Conservation (phyloP, 2,113 vertebrate genomes). For the Anseranas semipalmata region DNA sequence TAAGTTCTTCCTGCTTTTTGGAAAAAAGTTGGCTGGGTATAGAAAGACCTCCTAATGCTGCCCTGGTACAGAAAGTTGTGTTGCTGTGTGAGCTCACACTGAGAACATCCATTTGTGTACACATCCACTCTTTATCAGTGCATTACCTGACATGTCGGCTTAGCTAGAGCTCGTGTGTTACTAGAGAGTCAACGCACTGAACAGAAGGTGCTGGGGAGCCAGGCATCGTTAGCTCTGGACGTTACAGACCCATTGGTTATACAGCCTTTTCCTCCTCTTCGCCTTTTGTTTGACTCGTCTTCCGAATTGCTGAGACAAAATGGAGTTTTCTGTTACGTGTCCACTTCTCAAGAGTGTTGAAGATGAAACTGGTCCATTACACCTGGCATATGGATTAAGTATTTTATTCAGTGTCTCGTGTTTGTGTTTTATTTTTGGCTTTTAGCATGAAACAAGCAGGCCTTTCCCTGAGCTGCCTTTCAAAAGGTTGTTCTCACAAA, state of each 20-base stretch:
- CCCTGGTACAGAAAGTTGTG: background rate
- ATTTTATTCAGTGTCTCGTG: background rate
- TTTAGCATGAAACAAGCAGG: background rate
- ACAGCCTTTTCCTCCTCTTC: background rate
- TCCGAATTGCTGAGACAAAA: background rate
- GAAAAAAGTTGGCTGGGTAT: background rate
- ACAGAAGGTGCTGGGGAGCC: background rate
- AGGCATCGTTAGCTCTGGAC: background rate
- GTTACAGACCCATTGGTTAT: background rate
- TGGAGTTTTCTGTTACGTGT: background rate
- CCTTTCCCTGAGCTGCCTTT: background rate
- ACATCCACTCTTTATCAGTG: background rate
- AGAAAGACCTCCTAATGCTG: background rate
- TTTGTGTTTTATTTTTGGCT: background rate
- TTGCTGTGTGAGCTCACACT: background rate
- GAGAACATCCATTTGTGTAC: background rate
- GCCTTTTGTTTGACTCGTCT: background rate
- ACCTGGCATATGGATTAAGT: background rate
- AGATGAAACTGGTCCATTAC: background rate
- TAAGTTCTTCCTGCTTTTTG: background rate
- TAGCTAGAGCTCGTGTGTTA: background rate
- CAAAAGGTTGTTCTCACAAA: background rate
- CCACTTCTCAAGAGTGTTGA: background rate
- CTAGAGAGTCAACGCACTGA: background rate
- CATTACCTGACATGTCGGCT: background rate